Evolutionary conservation across 2,888 invertebrate genomes (phyloP), one percentile per base, ranked within the genome.

Genomic region (Chrysodeixis includens): DNA sequence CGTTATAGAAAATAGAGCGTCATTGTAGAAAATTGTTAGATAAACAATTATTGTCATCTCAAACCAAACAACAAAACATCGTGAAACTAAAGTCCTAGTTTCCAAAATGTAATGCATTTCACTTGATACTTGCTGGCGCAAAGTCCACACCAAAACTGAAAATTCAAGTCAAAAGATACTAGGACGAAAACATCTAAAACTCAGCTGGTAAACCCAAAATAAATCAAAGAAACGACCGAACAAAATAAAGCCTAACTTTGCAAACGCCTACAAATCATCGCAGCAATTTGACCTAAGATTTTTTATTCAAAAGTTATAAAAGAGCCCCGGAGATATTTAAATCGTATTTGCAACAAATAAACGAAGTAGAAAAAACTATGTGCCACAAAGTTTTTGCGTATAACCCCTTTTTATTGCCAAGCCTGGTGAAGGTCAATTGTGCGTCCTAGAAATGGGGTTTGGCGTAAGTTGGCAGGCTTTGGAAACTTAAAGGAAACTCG

Each of bases 341-440:
- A 64, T 46, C 56, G 58, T 72, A 65, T 66, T 62, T 56, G 46
- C 30, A 66, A 64, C 56, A 72, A 73, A 81, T 76, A 71, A 44
- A 71, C 55, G 73, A 73, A 75, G 74, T 77, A 79, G 71, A 81
- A 82, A 71, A 79, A 72, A 74, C 76, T 71, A 71, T 62, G 72
- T 64, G 65, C 57, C 71, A 79, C 74, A 78, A 86, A 89, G 85
- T 87, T 88, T 80, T 82, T 81, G 63, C 83, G 84, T 88, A 87
- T 72, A 88, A 88, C 83, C 90, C 88, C 87, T 87, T 90, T 91
- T 92, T 90, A 91, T 91, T 91, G 83, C 82, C 78, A 78, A 81
- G 84, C 81, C 85, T 84, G 81, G 83, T 67, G 83, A 84, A 86
- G 90, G 90, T 87, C 89, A 86, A 84, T 83, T 85, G 83, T 75